Base-by-base conservation (phyloP, 2,113 vertebrate genomes). In the Nematolebias whitei region DNA sequence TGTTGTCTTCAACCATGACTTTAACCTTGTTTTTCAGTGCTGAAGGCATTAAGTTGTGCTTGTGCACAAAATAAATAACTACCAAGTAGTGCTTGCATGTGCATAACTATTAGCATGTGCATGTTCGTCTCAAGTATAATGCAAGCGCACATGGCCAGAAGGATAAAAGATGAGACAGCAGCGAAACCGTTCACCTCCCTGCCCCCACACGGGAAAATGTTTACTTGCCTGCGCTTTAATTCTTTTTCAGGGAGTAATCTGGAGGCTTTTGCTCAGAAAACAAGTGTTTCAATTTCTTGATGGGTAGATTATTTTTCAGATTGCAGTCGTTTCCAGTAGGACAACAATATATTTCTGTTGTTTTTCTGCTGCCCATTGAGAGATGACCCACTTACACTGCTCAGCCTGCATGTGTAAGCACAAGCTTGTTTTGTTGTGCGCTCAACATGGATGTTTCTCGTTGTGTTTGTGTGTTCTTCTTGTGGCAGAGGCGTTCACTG, bases 321-420 rank as follows among this genome's bases (percentile, higher is more conserved):
- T 63, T 55, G 16, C 3, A 24, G 57, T 45, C 48, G 47, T 74
- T 72, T 77, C 50, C 66, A 70, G 80, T 62, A 54, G 69, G 75
- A 69, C 11, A 6, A 10, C 14, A 40, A 51, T 71, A 64, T 77
- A 70, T 83, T 80, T 77, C n/a, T 69, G 67, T 74, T 87, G 68
- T 85, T 85, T 64, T 80, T 74, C 26, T 74, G 23, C 63, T 48
- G 63, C 68, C 71, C 79, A 53, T 54, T 59, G 84, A 89, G 87
- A 83, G 76, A 71, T 86, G 79, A 87, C 84, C 85, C 87, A 90
- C 63, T 90, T 88, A 59, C 51, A 62, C 49, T 6, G 56, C 55
- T 80, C 78, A 7, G 72, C 56, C 63, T 76, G 67, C 60, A 48
- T 38, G 59, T 62, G 26, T 70, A 2, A 55, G 40, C 58, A 26